Evolutionary conservation across 1,140 invertebrate species (phyloP).

Genomic region (Heliconius himera): DNA sequence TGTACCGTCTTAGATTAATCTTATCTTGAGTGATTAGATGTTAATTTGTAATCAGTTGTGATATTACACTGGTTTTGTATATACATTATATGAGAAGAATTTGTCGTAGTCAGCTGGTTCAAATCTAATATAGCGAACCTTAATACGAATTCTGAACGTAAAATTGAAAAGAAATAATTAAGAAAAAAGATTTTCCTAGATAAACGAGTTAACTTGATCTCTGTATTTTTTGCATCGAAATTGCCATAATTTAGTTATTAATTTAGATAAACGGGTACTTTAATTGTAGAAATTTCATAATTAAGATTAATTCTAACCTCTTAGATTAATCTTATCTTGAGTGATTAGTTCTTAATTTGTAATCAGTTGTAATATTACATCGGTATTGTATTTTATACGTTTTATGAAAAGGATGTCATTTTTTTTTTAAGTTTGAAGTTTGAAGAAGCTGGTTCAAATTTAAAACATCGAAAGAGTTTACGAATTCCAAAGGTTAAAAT

Average conservation of each 20-base stretch:
- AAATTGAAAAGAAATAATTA: too few relatives aligned
- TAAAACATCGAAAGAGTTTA: too few relatives aligned
- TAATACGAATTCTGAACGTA: too few relatives aligned
- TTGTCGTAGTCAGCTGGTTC: not conserved
- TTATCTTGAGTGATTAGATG: not conserved
- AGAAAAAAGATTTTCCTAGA: too few relatives aligned
- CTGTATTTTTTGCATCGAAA: too few relatives aligned
- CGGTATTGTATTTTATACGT: not conserved
- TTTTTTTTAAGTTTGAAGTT: not conserved
- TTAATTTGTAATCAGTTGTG: not conserved
- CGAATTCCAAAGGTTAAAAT: too few relatives aligned
- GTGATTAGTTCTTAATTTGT: not conserved
- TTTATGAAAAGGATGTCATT: not conserved
- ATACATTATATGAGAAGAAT: not conserved
- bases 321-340: not conserved
- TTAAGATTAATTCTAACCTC: not conserved
- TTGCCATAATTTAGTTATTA: not conserved
- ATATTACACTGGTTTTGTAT: not conserved
- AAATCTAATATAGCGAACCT: too few relatives aligned
- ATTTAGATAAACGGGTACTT: not conserved
- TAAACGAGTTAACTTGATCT: too few relatives aligned
- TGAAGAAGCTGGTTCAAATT: too few relatives aligned
- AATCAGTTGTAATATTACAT: not conserved
- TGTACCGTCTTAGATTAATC: not conserved
- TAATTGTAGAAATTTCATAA: not conserved